A percentile compares a stretch with the other conserved stretches of the same genome.
These are phyloP conservation scores for Scaptomyza tumidula DNA, from an alignment of 2,888 invertebrate genomes.

Conservation along the genomic window DNA sequence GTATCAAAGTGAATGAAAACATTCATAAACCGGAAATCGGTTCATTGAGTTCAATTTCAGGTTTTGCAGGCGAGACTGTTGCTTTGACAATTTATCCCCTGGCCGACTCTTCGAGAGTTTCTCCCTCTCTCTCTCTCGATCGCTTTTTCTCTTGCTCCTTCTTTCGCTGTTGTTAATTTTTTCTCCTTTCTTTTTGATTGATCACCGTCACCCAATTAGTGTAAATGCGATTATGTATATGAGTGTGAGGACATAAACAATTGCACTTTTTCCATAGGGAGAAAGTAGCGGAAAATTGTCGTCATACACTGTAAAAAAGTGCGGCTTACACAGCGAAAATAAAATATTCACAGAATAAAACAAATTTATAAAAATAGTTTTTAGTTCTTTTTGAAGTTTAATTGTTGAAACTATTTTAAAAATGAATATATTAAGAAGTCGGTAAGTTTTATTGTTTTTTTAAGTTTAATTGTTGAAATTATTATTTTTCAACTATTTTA, in stretches of 20 bases:
- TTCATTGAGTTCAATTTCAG: conserved; percentile 70
- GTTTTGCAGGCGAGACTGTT: conserved; percentile 55
- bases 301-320: conserved; percentile 44
- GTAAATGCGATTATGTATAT: conserved; percentile 77
- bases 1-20: conserved; percentile 32
- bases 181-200: conserved; percentile 66
- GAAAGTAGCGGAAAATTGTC: conserved; percentile 19
- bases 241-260: conserved; percentile 65
- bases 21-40: conserved; percentile 75
- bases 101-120: conserved; percentile 26
- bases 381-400: no score
- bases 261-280: conserved; percentile 31
- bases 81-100: conserved; percentile 58
- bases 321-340: neutral
- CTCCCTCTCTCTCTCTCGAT: conserved; percentile 1
- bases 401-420: no score
- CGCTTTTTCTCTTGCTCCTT: neutral
- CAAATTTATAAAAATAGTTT: neutral
- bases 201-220: conserved; percentile 81
- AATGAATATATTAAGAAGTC: no score
- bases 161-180: neutral
- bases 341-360: neutral
- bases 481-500: no score
- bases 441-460: no score
- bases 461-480: no score